Evolutionary conservation across 2,113 vertebrate species (phyloP).

Genomic region (Isichthys henryi): DNA sequence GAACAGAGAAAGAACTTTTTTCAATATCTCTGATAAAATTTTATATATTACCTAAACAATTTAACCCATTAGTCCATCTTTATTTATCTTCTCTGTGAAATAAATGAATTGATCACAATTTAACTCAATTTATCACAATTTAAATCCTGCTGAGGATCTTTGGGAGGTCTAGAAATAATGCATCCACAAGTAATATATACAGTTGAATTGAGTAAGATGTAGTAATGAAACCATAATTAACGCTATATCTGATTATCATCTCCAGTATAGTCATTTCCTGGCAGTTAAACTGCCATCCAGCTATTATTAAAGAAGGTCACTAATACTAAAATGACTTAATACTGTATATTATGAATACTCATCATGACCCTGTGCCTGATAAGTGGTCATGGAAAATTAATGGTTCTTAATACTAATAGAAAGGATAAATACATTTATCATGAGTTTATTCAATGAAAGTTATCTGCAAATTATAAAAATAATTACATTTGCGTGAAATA

Average conservation of each 20-base stretch:
- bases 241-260: not conserved
- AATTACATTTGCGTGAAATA: not conserved
- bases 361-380: not conserved
- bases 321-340: not conserved
- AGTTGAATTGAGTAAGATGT: not conserved
- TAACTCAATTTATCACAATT: not conserved
- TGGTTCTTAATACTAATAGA: not conserved
- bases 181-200: not conserved
- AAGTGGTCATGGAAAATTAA: not conserved
- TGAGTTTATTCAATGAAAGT: not conserved
- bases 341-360: not conserved
- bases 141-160: not conserved
- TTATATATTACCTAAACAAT: not conserved
- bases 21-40: not conserved
- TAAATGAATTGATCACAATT: not conserved
- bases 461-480: not conserved
- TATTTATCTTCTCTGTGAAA: not conserved
- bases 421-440: not conserved
- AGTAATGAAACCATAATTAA: not conserved
- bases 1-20: not conserved
- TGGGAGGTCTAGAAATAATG: not conserved
- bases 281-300: not conserved
- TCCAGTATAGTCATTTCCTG: not conserved
- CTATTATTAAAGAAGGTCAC: not conserved
- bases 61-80: not conserved